These are phyloP conservation scores for Caenorhabditis sp. DNA, from an alignment of 2,888 invertebrate genomes.

Conservation along the genomic window DNA sequence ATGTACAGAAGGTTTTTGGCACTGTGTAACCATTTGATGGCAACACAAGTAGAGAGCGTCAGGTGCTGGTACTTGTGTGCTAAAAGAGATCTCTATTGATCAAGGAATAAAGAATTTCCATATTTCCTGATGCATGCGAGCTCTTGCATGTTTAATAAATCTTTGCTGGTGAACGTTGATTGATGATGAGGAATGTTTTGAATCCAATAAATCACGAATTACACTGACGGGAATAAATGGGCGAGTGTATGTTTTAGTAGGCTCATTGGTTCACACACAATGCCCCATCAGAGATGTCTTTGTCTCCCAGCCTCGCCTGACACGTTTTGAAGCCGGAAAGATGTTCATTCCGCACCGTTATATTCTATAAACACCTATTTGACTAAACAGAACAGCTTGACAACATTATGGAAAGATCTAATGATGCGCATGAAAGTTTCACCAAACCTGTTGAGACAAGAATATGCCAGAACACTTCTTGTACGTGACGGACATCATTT, in stretches of 20 bases:
- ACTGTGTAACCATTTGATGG: too few relatives aligned
- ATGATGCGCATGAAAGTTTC: conserved; percentile 37
- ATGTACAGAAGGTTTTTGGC: conserved; percentile 4
- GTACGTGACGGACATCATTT: conserved; percentile 29
- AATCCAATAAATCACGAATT: conserved; percentile 18
- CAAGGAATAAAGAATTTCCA: too few relatives aligned
- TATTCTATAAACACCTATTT: conserved; percentile 33
- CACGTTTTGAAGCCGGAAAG: conserved; percentile 1
- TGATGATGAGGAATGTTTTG: conserved; percentile 23
- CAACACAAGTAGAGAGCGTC: too few relatives aligned
- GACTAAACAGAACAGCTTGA: conserved; percentile 3
- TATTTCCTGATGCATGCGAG: too few relatives aligned
- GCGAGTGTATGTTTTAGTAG: neutral
- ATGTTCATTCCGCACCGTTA: conserved; percentile 8
- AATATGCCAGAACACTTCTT: conserved; percentile 24
- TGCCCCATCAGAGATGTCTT: neutral
- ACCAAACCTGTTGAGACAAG: conserved; percentile 41
- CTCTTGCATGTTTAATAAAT: conserved; percentile 6
- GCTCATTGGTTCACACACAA: conserved; percentile 6
- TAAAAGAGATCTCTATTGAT: too few relatives aligned
- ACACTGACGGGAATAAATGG: neutral
- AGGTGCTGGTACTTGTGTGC: too few relatives aligned
- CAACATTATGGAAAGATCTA: conserved; percentile 43
- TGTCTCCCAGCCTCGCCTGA: neutral
- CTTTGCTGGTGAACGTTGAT: conserved; percentile 7